Percentiles rank a stretch among this genome's conserved stretches.
Evolutionary conservation across 2,113 vertebrate species (phyloP).

Genomic region (Urocitellus parryii): DNA sequence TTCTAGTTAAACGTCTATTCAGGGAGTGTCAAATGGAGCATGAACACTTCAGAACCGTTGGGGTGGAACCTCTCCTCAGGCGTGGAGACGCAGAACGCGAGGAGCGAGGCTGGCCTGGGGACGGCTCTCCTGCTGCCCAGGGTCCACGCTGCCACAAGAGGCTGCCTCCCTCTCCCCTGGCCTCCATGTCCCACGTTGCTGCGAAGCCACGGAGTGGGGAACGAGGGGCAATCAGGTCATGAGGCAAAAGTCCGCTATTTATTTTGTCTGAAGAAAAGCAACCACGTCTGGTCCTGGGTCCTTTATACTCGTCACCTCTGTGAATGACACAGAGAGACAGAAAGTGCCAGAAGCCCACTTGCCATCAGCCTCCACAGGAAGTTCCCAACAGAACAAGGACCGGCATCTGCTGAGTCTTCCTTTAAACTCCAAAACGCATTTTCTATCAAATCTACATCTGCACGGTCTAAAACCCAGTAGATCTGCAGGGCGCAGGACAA

Average conservation of each 20-base stretch:
- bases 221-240: background rate
- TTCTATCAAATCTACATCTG: background rate
- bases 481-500: background rate
- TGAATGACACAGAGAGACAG: no score
- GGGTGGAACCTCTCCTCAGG: background rate
- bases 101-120: rapidly evolving
- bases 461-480: background rate
- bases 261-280: background rate
- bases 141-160: no score
- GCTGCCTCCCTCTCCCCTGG: no score
- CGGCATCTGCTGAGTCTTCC: no score
- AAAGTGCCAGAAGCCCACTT: background rate
- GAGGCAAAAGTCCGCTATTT: background rate
- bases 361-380: no score
- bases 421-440: background rate
- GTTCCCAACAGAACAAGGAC: no score
- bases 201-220: background rate
- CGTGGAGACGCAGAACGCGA: background rate
- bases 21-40: background rate
- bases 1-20: background rate
- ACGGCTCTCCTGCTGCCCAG: background rate
- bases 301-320: background rate
- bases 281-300: background rate
- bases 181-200: background rate
- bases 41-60: background rate